Evolutionary conservation across 1,140 invertebrate genomes (phyloP).

Genomic region (Drosophila sulfurigaster): DNA sequence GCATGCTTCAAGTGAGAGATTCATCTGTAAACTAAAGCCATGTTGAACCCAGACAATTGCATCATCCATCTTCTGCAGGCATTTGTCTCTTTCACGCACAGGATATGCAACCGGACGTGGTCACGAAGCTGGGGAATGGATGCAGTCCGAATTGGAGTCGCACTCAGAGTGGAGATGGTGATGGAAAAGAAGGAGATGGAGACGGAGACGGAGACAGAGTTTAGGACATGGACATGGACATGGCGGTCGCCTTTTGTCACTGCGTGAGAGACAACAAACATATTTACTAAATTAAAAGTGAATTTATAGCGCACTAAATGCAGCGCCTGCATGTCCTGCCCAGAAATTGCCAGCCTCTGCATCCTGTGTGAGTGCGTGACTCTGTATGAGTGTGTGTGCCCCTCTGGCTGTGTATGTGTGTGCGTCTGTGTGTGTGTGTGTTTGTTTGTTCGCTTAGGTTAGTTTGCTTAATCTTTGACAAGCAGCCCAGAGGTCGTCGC

Average conservation of each 20-base stretch:
- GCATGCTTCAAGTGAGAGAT: slow-evolving; percentile 41
- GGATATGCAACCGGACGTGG: slow-evolving; percentile 25
- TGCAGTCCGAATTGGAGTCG: not conserved
- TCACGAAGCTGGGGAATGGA: not conserved
- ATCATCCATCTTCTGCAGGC: slow-evolving; percentile 72
- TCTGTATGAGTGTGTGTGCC: slow-evolving; percentile 32
- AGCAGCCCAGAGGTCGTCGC: slow-evolving; percentile 76
- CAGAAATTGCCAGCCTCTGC: slow-evolving; percentile 29
- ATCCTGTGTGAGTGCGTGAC: slow-evolving; percentile 16
- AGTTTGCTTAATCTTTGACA: slow-evolving; percentile 83
- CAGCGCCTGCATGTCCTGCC: slow-evolving; percentile 69
- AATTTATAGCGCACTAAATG: slow-evolving; percentile 83
- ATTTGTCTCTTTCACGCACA: slow-evolving; percentile 77
- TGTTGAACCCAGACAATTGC: slow-evolving; percentile 68
- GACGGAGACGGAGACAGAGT: slow-evolving; percentile 12
- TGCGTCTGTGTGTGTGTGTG: slow-evolving; percentile 61
- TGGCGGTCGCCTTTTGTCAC: slow-evolving; percentile 55
- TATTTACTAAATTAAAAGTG: slow-evolving; percentile 83
- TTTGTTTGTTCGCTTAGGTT: slow-evolving; percentile 67
- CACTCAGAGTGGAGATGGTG: not conserved
- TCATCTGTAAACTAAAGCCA: slow-evolving; percentile 44
- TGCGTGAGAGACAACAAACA: slow-evolving; percentile 60
- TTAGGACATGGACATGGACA: slow-evolving; percentile 26
- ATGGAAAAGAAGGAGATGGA: not conserved
- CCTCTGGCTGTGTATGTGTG: slow-evolving; percentile 38